Conservation (phyloP, 2,113 vertebrate species). For the Gobio gobio region DNA sequence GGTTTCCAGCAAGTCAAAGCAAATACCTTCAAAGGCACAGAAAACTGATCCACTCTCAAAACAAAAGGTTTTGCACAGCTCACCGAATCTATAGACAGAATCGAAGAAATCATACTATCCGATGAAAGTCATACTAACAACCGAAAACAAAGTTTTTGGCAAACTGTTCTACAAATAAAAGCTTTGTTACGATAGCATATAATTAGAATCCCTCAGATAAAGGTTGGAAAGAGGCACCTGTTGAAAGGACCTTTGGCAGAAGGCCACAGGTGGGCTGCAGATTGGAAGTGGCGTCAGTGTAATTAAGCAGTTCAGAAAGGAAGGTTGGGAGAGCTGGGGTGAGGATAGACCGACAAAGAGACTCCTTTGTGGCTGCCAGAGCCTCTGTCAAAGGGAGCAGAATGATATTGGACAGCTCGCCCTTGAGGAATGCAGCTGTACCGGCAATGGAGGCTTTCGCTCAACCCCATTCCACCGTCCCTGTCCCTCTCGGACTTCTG, state of each 20-base stretch:
- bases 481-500: neutral
- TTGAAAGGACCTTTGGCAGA: slow-evolving; percentile 48
- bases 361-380: slow-evolving; percentile 69
- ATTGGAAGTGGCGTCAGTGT: slow-evolving; percentile 56
- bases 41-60: slow-evolving; percentile 7
- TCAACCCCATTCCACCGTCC: slow-evolving; percentile 48
- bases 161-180: neutral
- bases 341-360: slow-evolving; percentile 65
- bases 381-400: slow-evolving; percentile 59
- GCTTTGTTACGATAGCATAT: slow-evolving; percentile 21
- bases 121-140: neutral
- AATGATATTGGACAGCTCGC: slow-evolving; percentile 70
- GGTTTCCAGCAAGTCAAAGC: slow-evolving; percentile 24
- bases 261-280: slow-evolving; percentile 65
- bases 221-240: slow-evolving; percentile 67
- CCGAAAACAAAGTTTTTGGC: neutral
- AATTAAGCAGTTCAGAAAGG: slow-evolving; percentile 64
- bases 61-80: neutral
- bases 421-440: slow-evolving; percentile 68
- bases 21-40: slow-evolving; percentile 28
- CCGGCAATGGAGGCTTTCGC: slow-evolving; percentile 53
- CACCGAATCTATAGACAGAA: neutral
- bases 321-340: slow-evolving; percentile 33
- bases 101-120: neutral
- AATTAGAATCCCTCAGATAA: slow-evolving; percentile 47